These are phyloP conservation scores for Drymonia ruficornis DNA, from an alignment of 2,888 invertebrate species.

Conservation along the genomic window DNA sequence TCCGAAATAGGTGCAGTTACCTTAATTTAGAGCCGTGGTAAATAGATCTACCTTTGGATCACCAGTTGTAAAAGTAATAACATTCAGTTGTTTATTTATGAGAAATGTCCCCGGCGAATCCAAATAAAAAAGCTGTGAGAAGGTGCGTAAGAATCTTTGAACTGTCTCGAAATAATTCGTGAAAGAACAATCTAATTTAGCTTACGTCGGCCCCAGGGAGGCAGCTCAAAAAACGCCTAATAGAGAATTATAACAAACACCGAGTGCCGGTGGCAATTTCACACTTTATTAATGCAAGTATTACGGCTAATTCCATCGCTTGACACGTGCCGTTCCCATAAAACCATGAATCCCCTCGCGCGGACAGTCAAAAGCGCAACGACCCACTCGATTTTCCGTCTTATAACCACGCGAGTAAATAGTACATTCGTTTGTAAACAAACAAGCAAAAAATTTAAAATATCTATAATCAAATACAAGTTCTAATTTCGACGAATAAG, in stretches of 20 bases:
- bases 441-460: slow-evolving; percentile 20
- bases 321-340: slow-evolving; percentile 83
- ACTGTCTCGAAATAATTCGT: slow-evolving; percentile 36
- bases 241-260: slow-evolving; percentile 81
- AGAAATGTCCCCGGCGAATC: background rate
- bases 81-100: no score
- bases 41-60: slow-evolving; percentile 15
- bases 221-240: slow-evolving; percentile 63
- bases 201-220: slow-evolving; percentile 40
- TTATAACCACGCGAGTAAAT: slow-evolving; percentile 43
- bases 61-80: slow-evolving; percentile 10
- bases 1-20: slow-evolving; percentile 33
- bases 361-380: slow-evolving; percentile 31
- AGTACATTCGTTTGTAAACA: slow-evolving; percentile 32
- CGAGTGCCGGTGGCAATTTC: slow-evolving; percentile 78
- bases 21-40: slow-evolving; percentile 22
- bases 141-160: background rate
- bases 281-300: slow-evolving; percentile 85
- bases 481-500: slow-evolving; percentile 49
- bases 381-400: slow-evolving; percentile 54
- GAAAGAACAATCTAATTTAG: slow-evolving; percentile 58
- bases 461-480: slow-evolving; percentile 47
- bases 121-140: background rate
- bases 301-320: slow-evolving; percentile 81
- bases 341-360: slow-evolving; percentile 60